Percentiles rank a stretch among this genome's conserved stretches.
phyloP scores from a whole-genome alignment of 2,888 invertebrate species.

The Leucophenga montana region DNA sequence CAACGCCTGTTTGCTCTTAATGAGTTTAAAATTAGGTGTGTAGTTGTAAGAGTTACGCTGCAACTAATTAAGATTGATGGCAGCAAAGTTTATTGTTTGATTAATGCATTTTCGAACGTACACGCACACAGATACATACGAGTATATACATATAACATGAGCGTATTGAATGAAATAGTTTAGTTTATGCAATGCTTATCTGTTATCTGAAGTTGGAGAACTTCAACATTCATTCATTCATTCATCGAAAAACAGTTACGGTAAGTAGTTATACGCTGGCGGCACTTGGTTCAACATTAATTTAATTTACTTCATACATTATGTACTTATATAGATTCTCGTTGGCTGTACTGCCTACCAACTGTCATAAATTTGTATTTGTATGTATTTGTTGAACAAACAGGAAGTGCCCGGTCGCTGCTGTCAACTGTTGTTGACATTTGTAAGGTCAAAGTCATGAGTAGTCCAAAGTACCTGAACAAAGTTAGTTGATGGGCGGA shows the following conservation, averaged over 20 bases:
- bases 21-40: neutral
- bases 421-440: slow-evolving; percentile 1
- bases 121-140: too few relatives aligned
- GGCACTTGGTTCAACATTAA: neutral
- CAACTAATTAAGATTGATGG: slow-evolving; percentile 25
- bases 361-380: too few relatives aligned
- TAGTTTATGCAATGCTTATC: neutral
- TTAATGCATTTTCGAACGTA: slow-evolving; percentile 15
- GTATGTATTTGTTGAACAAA: neutral
- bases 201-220: too few relatives aligned
- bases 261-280: neutral
- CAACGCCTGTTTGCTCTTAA: slow-evolving; percentile 2
- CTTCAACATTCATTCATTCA: slow-evolving; percentile 1
- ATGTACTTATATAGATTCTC: too few relatives aligned
- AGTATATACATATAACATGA: too few relatives aligned
- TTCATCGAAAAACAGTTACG: too few relatives aligned
- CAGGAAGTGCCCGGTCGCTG: neutral
- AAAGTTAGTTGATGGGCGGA: too few relatives aligned
- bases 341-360: too few relatives aligned
- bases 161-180: too few relatives aligned
- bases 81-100: slow-evolving; percentile 22
- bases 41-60: slow-evolving; percentile 2
- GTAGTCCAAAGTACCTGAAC: neutral
- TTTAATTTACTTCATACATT: too few relatives aligned
- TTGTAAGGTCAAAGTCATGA: slow-evolving; percentile 6